These are phyloP conservation scores for Dicyrtomina minuta DNA, from an alignment of 2,888 invertebrate species.

Conservation along the genomic window DNA sequence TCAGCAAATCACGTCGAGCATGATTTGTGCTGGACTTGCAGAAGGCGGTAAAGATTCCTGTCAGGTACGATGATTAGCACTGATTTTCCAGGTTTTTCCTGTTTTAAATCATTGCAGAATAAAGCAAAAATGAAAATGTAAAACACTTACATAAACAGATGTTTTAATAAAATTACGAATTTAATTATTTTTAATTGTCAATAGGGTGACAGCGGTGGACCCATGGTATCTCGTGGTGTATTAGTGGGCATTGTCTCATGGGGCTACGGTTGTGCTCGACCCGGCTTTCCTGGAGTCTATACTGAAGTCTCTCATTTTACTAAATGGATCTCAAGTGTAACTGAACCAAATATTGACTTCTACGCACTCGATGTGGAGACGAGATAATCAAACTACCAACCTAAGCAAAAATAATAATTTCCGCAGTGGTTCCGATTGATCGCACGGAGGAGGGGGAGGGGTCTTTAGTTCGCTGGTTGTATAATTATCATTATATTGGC, in stretches of 20 bases:
- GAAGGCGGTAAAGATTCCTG: conserved; percentile 44
- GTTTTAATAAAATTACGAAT: background rate
- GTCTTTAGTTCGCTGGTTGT: background rate
- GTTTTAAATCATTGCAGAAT: background rate
- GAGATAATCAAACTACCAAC: background rate
- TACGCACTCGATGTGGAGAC: background rate
- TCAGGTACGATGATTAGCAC: conserved; percentile 38
- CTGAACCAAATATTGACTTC: background rate
- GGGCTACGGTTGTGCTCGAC: conserved; percentile 34
- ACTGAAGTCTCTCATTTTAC: conserved; percentile 24
- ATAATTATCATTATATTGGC: no score
- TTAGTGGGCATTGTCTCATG: conserved; percentile 35
- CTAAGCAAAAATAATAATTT: background rate
- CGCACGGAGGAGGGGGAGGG: background rate
- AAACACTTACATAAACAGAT: background rate
- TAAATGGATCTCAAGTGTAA: background rate
- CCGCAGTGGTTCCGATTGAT: background rate
- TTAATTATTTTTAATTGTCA: conserved; percentile 5
- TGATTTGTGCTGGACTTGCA: conserved; percentile 31
- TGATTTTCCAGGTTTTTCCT: background rate
- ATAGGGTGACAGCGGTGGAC: conserved; percentile 36
- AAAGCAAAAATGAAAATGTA: background rate
- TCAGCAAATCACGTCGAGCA: conserved; percentile 18
- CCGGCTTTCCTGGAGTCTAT: conserved; percentile 27
- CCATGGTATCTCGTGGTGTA: conserved; percentile 3